A percentile compares a stretch with the other conserved stretches of the same genome.
These are phyloP conservation scores for Eupeodes luniger DNA, from an alignment of 2,888 invertebrate species.

Conservation along the genomic window DNA sequence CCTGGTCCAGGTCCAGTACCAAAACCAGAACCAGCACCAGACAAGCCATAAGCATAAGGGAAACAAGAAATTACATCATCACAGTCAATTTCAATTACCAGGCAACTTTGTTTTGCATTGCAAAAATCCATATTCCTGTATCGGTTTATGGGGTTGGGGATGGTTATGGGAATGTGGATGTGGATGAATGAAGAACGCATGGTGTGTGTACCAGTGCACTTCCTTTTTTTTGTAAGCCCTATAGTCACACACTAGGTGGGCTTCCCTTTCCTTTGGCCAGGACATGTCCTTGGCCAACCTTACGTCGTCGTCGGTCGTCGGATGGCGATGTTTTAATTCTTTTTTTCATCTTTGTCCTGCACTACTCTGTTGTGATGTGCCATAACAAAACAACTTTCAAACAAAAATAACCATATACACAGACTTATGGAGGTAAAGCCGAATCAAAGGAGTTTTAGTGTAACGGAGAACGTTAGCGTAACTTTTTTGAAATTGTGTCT, in stretches of 20 bases:
- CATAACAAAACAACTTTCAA: conserved; percentile 42
- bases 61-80: conserved; percentile 74
- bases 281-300: background rate
- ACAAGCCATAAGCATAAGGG: conserved; percentile 28
- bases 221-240: conserved; percentile 29
- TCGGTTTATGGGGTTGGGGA: no score
- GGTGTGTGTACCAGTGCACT: conserved; percentile 2
- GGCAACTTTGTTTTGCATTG: conserved; percentile 68
- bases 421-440: conserved; percentile 33
- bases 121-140: conserved; percentile 50
- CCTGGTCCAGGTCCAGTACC: background rate
- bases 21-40: conserved; percentile 1
- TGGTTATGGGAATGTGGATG: no score
- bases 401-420: conserved; percentile 34
- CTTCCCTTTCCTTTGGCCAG: conserved; percentile 4
- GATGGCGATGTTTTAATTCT: conserved; percentile 1
- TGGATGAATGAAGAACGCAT: background rate
- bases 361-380: background rate
- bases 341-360: background rate
- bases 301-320: background rate
- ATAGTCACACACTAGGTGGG: conserved; percentile 27
- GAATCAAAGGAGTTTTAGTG: conserved; percentile 37
- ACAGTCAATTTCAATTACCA: conserved; percentile 75
- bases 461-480: conserved; percentile 10
- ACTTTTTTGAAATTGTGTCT: conserved; percentile 26